Conservation (phyloP, 2,888 invertebrate genomes). For the Scaptomyza caliginosa region DNA sequence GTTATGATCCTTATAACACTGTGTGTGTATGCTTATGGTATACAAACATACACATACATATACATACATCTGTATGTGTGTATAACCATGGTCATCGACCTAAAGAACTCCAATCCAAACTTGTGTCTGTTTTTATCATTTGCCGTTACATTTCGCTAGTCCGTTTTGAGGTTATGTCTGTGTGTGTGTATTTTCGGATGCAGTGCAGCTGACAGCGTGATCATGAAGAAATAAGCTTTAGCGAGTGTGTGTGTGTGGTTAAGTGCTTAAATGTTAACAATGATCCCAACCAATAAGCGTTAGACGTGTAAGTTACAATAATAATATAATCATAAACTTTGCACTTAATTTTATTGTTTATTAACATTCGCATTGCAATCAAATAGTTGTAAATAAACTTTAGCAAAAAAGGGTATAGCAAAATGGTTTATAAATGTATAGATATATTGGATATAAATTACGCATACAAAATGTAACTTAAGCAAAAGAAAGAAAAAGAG, state of each 20-base stretch:
- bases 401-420: conserved; percentile 6
- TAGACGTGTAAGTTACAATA: conserved; percentile 32
- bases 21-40: neutral
- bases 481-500: conserved; percentile 2
- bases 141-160: neutral
- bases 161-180: conserved; percentile 2
- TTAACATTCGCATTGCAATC: conserved; percentile 35
- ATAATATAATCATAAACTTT: conserved; percentile 46
- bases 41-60: too few relatives aligned
- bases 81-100: conserved; percentile 24
- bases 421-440: conserved; percentile 1
- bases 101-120: conserved; percentile 22
- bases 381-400: conserved; percentile 15
- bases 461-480: conserved; percentile 22
- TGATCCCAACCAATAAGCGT: conserved; percentile 34
- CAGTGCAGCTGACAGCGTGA: conserved; percentile 8
- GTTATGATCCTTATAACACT: conserved; percentile 1
- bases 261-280: conserved; percentile 5
- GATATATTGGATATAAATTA: conserved; percentile 5
- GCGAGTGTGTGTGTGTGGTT: conserved; percentile 5
- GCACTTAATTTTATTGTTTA: conserved; percentile 37
- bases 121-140: conserved; percentile 5
- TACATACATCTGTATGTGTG: conserved; percentile 2
- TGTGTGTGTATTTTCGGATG: neutral
- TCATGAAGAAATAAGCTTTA: conserved; percentile 9